These are phyloP conservation scores for Megaustenia siamemsis DNA, from an alignment of 2,888 invertebrate genomes.

Conservation along the genomic window DNA sequence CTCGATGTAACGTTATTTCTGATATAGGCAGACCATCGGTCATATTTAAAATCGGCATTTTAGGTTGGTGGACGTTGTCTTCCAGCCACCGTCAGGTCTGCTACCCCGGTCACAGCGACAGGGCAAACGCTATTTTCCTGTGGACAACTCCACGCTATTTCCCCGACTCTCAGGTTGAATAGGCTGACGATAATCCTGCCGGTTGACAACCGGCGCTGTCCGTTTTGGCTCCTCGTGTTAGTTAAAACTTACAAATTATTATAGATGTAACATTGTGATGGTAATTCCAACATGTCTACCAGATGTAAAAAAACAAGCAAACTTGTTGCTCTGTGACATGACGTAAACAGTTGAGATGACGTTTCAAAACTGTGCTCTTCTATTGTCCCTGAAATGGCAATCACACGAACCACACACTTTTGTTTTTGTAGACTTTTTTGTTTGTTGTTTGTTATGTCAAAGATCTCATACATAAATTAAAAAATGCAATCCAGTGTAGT, in stretches of 20 bases:
- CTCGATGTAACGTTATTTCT: conserved; percentile 54
- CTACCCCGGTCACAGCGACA: conserved; percentile 49
- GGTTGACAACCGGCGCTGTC: conserved; percentile 40
- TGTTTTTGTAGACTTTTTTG: too few relatives aligned
- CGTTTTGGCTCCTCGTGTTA: background rate
- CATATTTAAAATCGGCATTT: conserved; percentile 53
- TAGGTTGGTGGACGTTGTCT: conserved; percentile 35
- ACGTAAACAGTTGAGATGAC: conserved; percentile 83
- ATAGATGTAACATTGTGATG: conserved; percentile 30
- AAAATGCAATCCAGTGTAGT: too few relatives aligned
- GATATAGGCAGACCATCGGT: conserved; percentile 49
- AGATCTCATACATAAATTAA: too few relatives aligned
- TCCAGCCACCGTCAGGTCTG: conserved; percentile 27
- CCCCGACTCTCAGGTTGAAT: conserved; percentile 49
- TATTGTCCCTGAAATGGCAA: background rate
- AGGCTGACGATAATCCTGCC: conserved; percentile 38
- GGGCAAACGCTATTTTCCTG: conserved; percentile 39
- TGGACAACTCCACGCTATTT: conserved; percentile 43
- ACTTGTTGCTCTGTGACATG: conserved; percentile 52
- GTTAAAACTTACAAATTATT: conserved; percentile 4
- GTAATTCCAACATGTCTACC: conserved; percentile 47
- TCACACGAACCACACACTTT: background rate
- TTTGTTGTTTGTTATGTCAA: too few relatives aligned
- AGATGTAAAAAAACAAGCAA: conserved; percentile 16
- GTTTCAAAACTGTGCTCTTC: conserved; percentile 23